Percentiles rank a stretch among this genome's conserved stretches.
Evolutionary conservation across 35 echinoderm and acorn worm genomes (phyloP).

Genomic region (Diadema setosum): DNA sequence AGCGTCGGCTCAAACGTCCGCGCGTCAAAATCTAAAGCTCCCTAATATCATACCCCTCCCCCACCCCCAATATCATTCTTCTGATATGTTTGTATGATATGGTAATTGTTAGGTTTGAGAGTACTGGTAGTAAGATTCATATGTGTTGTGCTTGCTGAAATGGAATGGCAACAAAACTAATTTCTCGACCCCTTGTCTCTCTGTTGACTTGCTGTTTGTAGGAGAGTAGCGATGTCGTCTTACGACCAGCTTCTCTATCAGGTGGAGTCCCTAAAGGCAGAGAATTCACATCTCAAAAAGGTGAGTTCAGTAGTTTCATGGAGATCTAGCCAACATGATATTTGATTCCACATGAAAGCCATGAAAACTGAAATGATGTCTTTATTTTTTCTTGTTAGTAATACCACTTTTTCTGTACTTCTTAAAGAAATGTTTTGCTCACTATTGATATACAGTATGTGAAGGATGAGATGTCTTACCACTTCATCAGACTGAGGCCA

Average conservation of each 20-base stretch:
- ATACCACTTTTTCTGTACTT: too few relatives aligned
- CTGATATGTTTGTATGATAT: neutral
- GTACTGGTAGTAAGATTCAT: neutral
- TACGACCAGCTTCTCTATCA: conserved; percentile 79
- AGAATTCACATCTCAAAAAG: conserved; percentile 79
- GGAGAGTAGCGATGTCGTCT: conserved; percentile 31
- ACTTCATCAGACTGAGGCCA: too few relatives aligned
- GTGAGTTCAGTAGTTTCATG: conserved; percentile 33
- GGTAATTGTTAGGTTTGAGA: neutral
- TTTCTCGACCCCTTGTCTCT: neutral
- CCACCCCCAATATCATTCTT: neutral
- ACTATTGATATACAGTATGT: too few relatives aligned
- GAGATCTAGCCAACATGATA: neutral
- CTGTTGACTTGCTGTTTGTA: neutral
- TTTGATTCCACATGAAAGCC: too few relatives aligned
- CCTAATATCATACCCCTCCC: neutral
- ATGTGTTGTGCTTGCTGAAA: neutral
- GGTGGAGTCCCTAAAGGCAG: conserved; percentile 73
- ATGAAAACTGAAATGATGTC: too few relatives aligned
- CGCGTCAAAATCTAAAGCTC: neutral
- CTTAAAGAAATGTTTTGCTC: too few relatives aligned
- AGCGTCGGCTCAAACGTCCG: too few relatives aligned
- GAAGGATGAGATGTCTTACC: too few relatives aligned
- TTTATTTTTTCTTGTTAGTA: too few relatives aligned
- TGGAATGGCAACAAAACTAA: neutral